Conservation (phyloP, 2,113 vertebrate species). For the Emberiza fucata region DNA sequence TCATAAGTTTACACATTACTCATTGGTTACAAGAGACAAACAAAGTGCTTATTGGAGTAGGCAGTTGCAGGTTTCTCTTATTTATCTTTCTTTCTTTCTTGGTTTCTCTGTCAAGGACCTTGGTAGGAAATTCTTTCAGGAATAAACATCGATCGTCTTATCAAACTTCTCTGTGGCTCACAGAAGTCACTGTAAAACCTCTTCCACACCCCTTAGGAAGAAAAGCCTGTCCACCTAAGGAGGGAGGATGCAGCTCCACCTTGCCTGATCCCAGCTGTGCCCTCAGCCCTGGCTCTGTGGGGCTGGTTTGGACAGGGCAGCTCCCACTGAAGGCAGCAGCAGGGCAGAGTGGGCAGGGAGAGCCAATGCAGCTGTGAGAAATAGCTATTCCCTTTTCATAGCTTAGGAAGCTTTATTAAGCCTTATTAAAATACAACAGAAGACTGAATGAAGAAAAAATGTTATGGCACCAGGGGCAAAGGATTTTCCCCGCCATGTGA, state of each 20-base stretch:
- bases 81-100: background rate
- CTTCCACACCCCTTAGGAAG: background rate
- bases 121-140: background rate
- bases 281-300: background rate
- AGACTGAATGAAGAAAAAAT: too few species aligned
- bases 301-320: background rate
- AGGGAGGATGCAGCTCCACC: background rate
- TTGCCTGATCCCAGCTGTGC: background rate
- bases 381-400: too few species aligned
- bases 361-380: background rate
- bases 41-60: background rate
- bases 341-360: background rate
- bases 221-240: accelerated
- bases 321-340: background rate
- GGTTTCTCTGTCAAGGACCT: background rate
- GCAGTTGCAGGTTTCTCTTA: background rate
- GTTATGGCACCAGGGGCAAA: too few species aligned
- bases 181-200: background rate
- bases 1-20: background rate
- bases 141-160: background rate
- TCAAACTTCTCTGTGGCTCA: background rate
- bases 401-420: too few species aligned
- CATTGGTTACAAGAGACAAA: background rate
- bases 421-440: too few species aligned
- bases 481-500: too few species aligned